A percentile compares a stretch with the other conserved stretches of the same genome.
Evolutionary conservation across 2,113 vertebrate species (phyloP).

Genomic region (Phoenicopterus ruber): DNA sequence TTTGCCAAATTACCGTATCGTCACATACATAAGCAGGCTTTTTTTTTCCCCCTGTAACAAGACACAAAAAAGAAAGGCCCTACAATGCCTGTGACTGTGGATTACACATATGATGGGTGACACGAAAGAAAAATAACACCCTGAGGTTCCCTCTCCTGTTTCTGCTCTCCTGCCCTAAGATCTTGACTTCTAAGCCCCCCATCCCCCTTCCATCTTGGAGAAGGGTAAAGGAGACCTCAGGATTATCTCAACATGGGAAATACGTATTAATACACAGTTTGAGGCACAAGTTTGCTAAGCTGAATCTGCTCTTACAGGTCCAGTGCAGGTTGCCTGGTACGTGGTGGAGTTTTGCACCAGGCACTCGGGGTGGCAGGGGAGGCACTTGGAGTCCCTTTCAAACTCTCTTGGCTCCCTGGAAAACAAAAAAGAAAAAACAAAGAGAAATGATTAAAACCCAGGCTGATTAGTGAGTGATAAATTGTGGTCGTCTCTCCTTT

Average conservation of each 20-base stretch:
- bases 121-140: not conserved
- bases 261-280: not conserved
- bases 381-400: constrained; percentile 72
- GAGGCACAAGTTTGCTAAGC: not conserved
- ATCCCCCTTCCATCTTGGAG: not conserved
- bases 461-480: not conserved
- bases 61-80: not conserved
- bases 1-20: not conserved
- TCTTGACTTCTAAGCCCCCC: not conserved
- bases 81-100: not conserved
- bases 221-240: not conserved
- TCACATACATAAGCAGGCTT: not conserved
- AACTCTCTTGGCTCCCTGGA: constrained; percentile 80
- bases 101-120: not conserved
- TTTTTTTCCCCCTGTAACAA: not conserved
- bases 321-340: constrained; percentile 70
- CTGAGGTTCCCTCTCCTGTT: not conserved
- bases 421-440: not conserved
- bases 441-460: not conserved
- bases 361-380: constrained; percentile 82
- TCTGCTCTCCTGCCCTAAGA: not conserved
- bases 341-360: constrained; percentile 58
- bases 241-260: not conserved
- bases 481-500: not conserved
- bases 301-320: constrained; percentile 74